phyloP scores from a whole-genome alignment of 2,113 vertebrate genomes.

The Megaleporinus macrocephalus region DNA sequence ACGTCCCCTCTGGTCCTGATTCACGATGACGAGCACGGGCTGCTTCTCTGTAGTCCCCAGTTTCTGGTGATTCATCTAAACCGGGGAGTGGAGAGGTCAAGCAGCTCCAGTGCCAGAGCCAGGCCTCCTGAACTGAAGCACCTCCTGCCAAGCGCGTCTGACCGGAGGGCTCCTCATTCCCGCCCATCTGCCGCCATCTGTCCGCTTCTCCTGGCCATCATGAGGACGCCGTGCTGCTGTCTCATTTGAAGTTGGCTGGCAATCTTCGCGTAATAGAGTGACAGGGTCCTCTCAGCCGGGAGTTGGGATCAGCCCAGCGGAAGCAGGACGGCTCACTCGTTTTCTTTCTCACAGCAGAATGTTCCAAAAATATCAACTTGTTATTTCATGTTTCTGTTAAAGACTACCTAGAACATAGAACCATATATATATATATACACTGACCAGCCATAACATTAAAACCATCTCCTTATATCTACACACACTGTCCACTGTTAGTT shows the following conservation, averaged over 20 bases:
- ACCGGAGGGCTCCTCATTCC: constrained; percentile 75
- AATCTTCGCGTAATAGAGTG: constrained; percentile 15
- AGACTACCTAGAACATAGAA: no score
- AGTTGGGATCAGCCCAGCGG: constrained; percentile 2
- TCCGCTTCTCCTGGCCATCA: constrained; percentile 68
- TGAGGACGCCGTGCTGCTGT: constrained; percentile 42
- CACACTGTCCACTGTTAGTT: no score
- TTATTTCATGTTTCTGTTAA: no score
- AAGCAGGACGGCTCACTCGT: constrained; percentile 36
- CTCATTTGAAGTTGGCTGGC: constrained; percentile 25
- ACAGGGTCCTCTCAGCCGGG: constrained; percentile 60
- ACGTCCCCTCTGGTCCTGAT: not conserved
- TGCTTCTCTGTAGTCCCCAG: constrained; percentile 2
- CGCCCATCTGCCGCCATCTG: constrained; percentile 81
- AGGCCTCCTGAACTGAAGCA: constrained; percentile 66
- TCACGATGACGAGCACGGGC: not conserved
- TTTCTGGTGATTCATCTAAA: constrained; percentile 46
- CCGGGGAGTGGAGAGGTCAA: constrained; percentile 69
- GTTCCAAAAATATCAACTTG: no score
- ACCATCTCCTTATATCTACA: no score
- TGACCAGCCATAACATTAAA: no score
- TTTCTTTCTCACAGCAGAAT: not conserved
- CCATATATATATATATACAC: no score
- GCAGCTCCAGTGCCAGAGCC: constrained; percentile 66
- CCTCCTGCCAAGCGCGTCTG: constrained; percentile 69